phyloP scores from a whole-genome alignment of 2,888 invertebrate genomes.

The Cerastis leucographa region DNA sequence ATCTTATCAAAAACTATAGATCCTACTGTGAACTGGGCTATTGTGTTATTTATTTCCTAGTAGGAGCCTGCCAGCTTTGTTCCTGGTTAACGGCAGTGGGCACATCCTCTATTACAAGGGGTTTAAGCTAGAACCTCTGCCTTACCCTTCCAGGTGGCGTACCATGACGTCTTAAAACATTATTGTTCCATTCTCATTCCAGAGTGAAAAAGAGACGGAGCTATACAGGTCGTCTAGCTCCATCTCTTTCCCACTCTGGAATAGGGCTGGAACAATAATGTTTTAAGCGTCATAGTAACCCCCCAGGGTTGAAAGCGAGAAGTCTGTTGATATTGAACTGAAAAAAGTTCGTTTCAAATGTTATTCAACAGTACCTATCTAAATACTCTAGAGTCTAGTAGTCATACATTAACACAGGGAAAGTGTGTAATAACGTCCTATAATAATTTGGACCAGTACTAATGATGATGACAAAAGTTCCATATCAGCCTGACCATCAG shows the following conservation, averaged over 20 bases:
- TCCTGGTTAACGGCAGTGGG: too few species aligned
- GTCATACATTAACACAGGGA: not conserved
- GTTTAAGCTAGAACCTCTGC: not conserved
- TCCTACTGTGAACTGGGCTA: too few species aligned
- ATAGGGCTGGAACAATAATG: too few species aligned
- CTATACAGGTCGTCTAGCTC: too few species aligned
- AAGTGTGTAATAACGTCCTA: not conserved
- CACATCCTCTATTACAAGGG: not conserved
- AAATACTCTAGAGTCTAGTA: not conserved
- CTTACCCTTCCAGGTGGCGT: not conserved
- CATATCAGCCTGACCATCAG: conserved; percentile 1
- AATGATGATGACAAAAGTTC: conserved; percentile 2
- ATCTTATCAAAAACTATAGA: too few species aligned
- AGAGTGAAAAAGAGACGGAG: too few species aligned
- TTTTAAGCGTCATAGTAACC: too few species aligned
- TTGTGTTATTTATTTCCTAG: not conserved
- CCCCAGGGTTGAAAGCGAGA: not conserved
- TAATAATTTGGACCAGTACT: not conserved
- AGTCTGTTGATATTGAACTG: not conserved
- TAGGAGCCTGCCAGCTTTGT: not conserved
- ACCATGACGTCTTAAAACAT: too few species aligned
- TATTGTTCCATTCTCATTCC: too few species aligned
- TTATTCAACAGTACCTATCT: not conserved
- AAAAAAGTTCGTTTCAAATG: not conserved
- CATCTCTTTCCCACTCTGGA: too few species aligned